These are phyloP conservation scores for Polietes domitor DNA, from an alignment of 2,888 invertebrate species.

Conservation along the genomic window DNA sequence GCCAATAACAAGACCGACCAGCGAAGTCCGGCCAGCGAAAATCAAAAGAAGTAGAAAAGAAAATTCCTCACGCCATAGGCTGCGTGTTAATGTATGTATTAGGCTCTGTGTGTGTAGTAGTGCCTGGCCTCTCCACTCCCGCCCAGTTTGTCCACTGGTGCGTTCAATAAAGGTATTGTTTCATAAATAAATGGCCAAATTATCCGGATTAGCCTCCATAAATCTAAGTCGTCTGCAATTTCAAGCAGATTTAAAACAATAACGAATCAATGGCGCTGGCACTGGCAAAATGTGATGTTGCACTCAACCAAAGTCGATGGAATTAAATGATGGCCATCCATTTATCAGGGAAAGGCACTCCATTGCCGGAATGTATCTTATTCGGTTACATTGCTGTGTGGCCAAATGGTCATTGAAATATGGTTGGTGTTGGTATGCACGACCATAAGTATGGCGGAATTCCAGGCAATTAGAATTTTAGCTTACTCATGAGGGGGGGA, in stretches of 20 bases:
- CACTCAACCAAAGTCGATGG: not conserved
- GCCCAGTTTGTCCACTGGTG: not conserved
- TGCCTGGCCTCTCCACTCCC: not conserved
- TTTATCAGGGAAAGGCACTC: not conserved
- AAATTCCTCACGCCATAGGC: not conserved
- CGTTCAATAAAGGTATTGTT: conserved; percentile 30
- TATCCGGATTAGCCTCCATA: conserved; percentile 19
- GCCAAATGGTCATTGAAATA: too few relatives aligned
- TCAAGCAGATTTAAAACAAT: conserved; percentile 25
- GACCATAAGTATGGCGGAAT: too few relatives aligned
- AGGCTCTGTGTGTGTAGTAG: not conserved
- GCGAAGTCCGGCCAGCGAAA: not conserved
- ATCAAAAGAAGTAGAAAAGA: not conserved
- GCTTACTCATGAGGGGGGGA: too few relatives aligned
- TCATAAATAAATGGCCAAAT: conserved; percentile 39
- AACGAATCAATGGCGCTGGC: conserved; percentile 1
- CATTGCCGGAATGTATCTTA: too few relatives aligned
- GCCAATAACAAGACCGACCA: not conserved
- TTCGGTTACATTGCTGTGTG: too few relatives aligned
- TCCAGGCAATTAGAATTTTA: too few relatives aligned
- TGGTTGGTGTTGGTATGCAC: too few relatives aligned
- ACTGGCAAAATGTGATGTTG: not conserved
- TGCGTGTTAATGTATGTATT: not conserved
- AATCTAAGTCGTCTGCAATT: conserved; percentile 22
- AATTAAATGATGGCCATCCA: not conserved